A percentile compares a stretch with the other conserved stretches of the same genome.
phyloP scores from a whole-genome alignment of 2,888 invertebrate species.

The Drosophila diplacantha region DNA sequence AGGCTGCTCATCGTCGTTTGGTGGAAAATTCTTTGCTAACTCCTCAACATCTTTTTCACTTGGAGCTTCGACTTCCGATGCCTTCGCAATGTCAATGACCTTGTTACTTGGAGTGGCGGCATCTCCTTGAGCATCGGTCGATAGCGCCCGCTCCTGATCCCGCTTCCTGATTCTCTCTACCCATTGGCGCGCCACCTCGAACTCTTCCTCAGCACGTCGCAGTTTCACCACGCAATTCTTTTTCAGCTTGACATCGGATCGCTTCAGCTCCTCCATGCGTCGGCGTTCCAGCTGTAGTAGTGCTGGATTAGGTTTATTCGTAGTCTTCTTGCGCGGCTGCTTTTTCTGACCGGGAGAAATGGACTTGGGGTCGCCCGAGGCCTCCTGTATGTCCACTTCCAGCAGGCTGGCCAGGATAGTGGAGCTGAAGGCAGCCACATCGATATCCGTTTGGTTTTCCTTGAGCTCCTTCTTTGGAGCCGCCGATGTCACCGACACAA shows the following conservation, averaged over 20 bases:
- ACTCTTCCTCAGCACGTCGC: conserved; percentile 69
- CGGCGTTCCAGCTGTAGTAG: conserved; percentile 73
- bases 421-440: conserved; percentile 60
- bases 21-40: not conserved
- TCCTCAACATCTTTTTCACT: not conserved
- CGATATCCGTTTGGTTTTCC: conserved; percentile 40
- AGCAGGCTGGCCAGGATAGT: conserved; percentile 75
- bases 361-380: conserved; percentile 20
- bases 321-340: conserved; percentile 76
- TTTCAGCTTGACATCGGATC: conserved; percentile 74
- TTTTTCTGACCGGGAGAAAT: conserved; percentile 56
- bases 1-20: not conserved
- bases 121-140: not conserved
- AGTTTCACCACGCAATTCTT: conserved; percentile 69
- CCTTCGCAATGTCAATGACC: not conserved
- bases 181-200: conserved; percentile 68
- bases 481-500: conserved; percentile 44
- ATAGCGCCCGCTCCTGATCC: too few relatives aligned
- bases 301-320: conserved; percentile 76
- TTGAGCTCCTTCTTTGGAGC: conserved; percentile 12
- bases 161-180: conserved; percentile 31
- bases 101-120: not conserved
- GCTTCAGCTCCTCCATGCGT: conserved; percentile 73
- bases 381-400: conserved; percentile 74
- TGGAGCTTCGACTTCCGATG: not conserved